Percentiles rank a stretch among this genome's conserved stretches.
These are phyloP conservation scores for Eristalis arbustorum DNA, from an alignment of 2,888 invertebrate species.

Conservation along the genomic window DNA sequence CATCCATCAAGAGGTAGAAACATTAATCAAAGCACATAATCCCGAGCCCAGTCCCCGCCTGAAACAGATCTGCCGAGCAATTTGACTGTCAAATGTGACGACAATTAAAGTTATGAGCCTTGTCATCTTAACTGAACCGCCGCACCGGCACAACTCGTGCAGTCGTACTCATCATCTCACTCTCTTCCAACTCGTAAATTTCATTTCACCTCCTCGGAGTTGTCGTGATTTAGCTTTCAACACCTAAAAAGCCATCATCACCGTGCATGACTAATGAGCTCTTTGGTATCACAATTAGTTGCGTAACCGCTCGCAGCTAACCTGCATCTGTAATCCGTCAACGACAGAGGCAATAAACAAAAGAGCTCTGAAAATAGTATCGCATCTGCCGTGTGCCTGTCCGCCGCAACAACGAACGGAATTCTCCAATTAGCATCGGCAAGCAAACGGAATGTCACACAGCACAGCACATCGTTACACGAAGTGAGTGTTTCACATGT, in stretches of 20 bases:
- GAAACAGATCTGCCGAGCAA: background rate
- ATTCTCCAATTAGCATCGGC: conserved; percentile 22
- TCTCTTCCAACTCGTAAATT: background rate
- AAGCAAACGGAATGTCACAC: background rate
- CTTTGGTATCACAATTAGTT: background rate
- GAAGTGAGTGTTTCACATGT: background rate
- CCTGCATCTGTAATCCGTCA: conserved; percentile 34
- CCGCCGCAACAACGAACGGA: background rate
- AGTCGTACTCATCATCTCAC: background rate
- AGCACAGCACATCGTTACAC: background rate
- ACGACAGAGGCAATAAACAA: conserved; percentile 2
- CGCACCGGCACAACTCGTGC: background rate
- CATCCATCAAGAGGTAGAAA: no score
- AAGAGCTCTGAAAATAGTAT: conserved; percentile 1
- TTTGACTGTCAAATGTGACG: background rate
- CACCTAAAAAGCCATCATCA: conserved; percentile 3
- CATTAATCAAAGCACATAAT: background rate
- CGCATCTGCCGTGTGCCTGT: background rate
- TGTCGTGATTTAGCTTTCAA: conserved; percentile 20
- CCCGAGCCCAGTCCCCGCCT: background rate
- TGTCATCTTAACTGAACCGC: background rate
- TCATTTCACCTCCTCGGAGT: conserved; percentile 1
- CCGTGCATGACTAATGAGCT: conserved; percentile 27
- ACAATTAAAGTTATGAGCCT: background rate
- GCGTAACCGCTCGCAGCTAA: background rate